These are phyloP conservation scores for Drosophila kanapiae DNA, from an alignment of 1,140 invertebrate genomes.

Conservation along the genomic window DNA sequence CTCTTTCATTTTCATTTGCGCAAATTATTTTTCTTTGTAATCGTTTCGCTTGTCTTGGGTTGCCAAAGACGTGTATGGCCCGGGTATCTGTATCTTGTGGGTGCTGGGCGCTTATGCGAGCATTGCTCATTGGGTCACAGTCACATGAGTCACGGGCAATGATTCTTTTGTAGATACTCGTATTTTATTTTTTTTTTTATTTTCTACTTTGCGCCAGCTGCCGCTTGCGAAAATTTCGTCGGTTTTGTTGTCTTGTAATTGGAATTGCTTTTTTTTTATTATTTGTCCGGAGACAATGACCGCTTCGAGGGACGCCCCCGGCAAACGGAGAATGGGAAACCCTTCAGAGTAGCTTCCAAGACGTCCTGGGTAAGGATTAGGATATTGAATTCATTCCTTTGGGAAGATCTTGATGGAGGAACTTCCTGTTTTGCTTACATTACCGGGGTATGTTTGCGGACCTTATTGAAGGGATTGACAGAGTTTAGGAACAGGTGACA, in stretches of 20 bases:
- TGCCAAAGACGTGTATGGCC: conserved; percentile 61
- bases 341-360: conserved; percentile 39
- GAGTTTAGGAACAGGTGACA: conserved; percentile 9
- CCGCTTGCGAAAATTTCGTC: conserved; percentile 68
- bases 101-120: conserved; percentile 52
- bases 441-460: conserved; percentile 20
- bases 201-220: conserved; percentile 51
- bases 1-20: conserved; percentile 58
- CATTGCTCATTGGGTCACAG: conserved; percentile 80
- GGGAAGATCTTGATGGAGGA: conserved; percentile 39
- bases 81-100: conserved; percentile 64
- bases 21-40: conserved; percentile 82
- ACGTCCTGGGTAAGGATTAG: conserved; percentile 24
- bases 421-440: conserved; percentile 43
- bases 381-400: conserved; percentile 32
- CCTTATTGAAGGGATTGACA: conserved; percentile 14
- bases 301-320: conserved; percentile 43
- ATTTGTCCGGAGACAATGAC: conserved; percentile 62
- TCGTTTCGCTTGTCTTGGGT: conserved; percentile 69
- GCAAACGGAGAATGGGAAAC: conserved; percentile 36
- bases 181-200: conserved; percentile 27
- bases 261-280: conserved; percentile 63
- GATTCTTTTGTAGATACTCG: conserved; percentile 59
- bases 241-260: conserved; percentile 65
- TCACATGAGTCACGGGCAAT: conserved; percentile 67